phyloP scores from a whole-genome alignment of 2,797 vertebrate genomes.

The Arremon brunneinucha region DNA sequence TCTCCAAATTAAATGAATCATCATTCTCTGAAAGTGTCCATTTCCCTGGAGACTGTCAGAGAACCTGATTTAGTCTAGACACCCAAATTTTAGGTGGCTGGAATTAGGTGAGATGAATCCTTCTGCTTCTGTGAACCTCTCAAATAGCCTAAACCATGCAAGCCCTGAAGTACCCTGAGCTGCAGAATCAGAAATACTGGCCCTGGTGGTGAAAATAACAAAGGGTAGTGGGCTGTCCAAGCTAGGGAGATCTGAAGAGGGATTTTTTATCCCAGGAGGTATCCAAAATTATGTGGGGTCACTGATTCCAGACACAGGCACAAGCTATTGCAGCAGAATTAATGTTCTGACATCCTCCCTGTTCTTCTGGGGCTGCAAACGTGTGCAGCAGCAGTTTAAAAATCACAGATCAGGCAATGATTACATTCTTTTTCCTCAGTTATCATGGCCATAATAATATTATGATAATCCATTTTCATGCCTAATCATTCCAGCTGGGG shows the following conservation, averaged over 20 bases:
- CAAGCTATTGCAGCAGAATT: not conserved
- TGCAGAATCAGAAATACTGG: not conserved
- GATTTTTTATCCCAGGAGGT: not conserved
- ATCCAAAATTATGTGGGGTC: not conserved
- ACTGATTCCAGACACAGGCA: not conserved
- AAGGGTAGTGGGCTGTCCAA: not conserved
- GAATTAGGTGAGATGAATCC: not conserved
- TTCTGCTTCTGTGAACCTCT: not conserved
- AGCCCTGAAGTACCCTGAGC: not conserved
- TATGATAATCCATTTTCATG: not conserved
- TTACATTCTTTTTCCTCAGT: not conserved
- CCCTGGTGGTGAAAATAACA: not conserved
- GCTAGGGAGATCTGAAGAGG: not conserved
- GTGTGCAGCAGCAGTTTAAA: not conserved
- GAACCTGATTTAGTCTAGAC: not conserved
- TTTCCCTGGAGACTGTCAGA: not conserved
- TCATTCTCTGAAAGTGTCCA: not conserved
- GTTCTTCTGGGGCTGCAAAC: not conserved
- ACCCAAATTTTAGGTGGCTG: not conserved
- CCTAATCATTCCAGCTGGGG: not conserved
- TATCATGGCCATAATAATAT: not conserved
- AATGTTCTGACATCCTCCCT: not conserved
- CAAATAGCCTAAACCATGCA: not conserved
- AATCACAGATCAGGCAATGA: not conserved
- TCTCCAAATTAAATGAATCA: constrained; percentile 23